Evolutionary conservation across 1,140 invertebrate genomes (phyloP).

Genomic region (Sycobia sp.): DNA sequence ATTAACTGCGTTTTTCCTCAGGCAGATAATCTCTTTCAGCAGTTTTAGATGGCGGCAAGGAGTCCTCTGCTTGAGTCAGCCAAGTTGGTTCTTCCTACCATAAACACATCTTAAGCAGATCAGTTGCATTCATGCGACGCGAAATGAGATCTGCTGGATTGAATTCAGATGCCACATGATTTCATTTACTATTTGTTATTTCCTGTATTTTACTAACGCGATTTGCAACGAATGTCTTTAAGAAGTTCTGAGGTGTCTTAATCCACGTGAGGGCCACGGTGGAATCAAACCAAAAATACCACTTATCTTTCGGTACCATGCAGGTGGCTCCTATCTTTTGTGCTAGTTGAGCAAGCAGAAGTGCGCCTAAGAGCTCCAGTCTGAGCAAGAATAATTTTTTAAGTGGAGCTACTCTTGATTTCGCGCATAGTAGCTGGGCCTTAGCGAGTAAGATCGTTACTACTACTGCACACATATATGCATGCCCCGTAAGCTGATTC

Average conservation of each 20-base stretch:
- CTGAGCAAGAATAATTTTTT: conserved; percentile 30
- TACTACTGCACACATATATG: conserved; percentile 27
- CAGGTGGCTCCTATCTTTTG: conserved; percentile 2
- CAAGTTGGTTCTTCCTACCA: conserved; percentile 40
- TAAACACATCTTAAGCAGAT: conserved; percentile 30
- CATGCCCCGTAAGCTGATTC: conserved; percentile 37
- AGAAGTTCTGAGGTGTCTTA: background rate
- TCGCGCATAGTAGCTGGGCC: conserved; percentile 33
- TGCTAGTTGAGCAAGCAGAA: background rate
- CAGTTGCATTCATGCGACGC: background rate
- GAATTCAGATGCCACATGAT: conserved; percentile 7
- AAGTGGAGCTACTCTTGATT: conserved; percentile 40
- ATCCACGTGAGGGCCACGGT: conserved; percentile 14
- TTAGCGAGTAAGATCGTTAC: background rate
- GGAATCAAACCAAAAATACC: conserved; percentile 7
- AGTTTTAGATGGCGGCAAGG: background rate
- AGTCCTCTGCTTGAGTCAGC: background rate
- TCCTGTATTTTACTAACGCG: conserved; percentile 22
- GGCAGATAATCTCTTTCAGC: background rate
- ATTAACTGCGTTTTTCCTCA: too few relatives aligned
- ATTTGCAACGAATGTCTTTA: conserved; percentile 25
- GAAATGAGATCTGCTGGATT: conserved; percentile 23
- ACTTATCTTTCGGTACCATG: background rate
- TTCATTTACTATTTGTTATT: conserved; percentile 13
- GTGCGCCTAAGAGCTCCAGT: conserved; percentile 27